Conservation (phyloP, 2,113 vertebrate species). For the Menura novaehollandiae region DNA sequence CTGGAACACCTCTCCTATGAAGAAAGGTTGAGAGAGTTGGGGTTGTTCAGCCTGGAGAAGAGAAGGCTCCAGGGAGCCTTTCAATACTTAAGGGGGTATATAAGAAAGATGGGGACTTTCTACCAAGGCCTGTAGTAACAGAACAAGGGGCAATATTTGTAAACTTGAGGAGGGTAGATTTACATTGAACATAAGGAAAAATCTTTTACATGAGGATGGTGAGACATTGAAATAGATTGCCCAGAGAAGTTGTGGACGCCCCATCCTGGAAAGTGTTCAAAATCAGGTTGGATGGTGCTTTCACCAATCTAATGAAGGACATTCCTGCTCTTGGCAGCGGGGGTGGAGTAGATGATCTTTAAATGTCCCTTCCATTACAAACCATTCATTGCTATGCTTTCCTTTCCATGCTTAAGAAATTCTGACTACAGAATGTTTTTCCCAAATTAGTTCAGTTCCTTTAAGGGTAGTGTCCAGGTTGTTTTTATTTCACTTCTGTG, state of each 20-base stretch:
- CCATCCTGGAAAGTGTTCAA: neutral
- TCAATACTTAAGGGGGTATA: neutral
- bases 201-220: neutral
- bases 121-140: neutral
- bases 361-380: neutral
- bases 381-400: neutral
- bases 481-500: neutral
- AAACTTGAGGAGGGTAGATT: neutral
- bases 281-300: neutral
- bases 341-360: neutral
- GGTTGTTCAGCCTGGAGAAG: neutral
- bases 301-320: neutral
- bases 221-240: neutral
- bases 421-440: neutral
- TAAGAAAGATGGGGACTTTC: neutral
- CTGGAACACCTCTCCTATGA: neutral
- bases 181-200: neutral
- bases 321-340: neutral
- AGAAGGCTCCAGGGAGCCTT: neutral
- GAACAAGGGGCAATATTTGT: neutral
- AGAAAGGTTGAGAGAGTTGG: neutral
- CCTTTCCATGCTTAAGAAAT: neutral
- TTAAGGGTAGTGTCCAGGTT: neutral
- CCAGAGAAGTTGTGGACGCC: neutral
- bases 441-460: neutral